Conservation (phyloP, 2,797 vertebrate genomes). For the Crotalus adamanteus region DNA sequence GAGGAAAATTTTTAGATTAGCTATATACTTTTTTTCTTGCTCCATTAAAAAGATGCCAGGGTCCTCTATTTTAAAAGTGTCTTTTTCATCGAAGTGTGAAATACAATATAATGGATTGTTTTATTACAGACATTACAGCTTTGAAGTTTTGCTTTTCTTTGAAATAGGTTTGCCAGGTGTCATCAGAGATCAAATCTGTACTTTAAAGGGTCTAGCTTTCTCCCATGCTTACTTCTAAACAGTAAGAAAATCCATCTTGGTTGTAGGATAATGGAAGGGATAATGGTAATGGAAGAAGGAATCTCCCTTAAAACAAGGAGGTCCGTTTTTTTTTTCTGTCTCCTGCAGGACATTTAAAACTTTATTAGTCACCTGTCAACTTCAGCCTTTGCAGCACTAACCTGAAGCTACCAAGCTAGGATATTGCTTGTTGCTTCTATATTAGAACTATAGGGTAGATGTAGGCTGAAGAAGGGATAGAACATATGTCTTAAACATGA, state of each 20-base stretch:
- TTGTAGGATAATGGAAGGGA: background rate
- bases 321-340: background rate
- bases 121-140: background rate
- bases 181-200: conserved; percentile 16
- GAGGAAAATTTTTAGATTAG: background rate
- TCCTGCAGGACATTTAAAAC: background rate
- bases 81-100: background rate
- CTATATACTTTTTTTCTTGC: background rate
- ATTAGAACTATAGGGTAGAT: background rate
- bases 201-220: background rate
- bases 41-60: background rate
- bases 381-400: background rate
- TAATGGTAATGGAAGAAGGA: background rate
- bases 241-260: background rate
- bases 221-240: background rate
- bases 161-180: background rate
- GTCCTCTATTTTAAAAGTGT: conserved; percentile 12
- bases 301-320: background rate
- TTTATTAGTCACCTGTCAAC: background rate
- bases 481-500: background rate
- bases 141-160: conserved; percentile 7
- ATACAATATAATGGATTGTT: background rate
- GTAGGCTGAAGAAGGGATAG: background rate
- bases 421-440: background rate
- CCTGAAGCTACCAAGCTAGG: background rate